phyloP scores from a whole-genome alignment of 2,888 invertebrate species.

The Tineola bisselliella region DNA sequence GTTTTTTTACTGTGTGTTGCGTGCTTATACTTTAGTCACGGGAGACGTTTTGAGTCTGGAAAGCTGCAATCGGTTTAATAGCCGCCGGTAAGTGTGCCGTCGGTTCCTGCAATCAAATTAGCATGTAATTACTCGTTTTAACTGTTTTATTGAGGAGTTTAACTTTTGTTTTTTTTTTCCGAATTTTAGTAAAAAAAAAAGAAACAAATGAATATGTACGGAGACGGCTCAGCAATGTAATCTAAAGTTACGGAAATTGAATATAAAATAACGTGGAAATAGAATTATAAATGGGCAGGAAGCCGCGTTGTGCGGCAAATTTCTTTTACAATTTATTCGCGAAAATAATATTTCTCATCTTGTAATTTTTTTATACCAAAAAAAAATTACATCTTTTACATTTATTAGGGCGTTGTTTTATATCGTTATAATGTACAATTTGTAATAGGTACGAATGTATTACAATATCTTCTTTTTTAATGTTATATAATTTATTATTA shows the following conservation, averaged over 20 bases:
- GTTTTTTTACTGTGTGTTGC: constrained; percentile 1
- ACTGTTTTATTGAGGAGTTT: constrained; percentile 3
- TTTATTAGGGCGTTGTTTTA: too few relatives aligned
- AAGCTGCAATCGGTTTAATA: constrained; percentile 4
- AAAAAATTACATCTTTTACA: too few relatives aligned
- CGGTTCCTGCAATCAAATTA: constrained; percentile 9
- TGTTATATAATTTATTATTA: too few relatives aligned
- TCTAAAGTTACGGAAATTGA: constrained; percentile 1
- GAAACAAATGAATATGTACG: not conserved
- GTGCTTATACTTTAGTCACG: not conserved
- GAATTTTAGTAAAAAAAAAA: not conserved
- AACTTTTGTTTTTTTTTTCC: not conserved
- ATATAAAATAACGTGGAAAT: constrained; percentile 7
- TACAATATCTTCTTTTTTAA: too few relatives aligned
- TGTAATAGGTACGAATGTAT: too few relatives aligned
- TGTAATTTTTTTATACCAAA: not conserved
- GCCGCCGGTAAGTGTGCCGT: constrained; percentile 9
- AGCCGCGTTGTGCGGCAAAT: not conserved
- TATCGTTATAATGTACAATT: too few relatives aligned
- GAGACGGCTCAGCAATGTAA: not conserved
- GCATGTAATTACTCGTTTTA: constrained; percentile 5
- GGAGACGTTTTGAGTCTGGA: constrained; percentile 4
- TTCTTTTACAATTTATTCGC: not conserved
- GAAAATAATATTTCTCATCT: not conserved
- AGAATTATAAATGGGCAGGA: constrained; percentile 3